phyloP scores from a whole-genome alignment of 2,113 vertebrate genomes.

The Ahaetulla prasina region DNA sequence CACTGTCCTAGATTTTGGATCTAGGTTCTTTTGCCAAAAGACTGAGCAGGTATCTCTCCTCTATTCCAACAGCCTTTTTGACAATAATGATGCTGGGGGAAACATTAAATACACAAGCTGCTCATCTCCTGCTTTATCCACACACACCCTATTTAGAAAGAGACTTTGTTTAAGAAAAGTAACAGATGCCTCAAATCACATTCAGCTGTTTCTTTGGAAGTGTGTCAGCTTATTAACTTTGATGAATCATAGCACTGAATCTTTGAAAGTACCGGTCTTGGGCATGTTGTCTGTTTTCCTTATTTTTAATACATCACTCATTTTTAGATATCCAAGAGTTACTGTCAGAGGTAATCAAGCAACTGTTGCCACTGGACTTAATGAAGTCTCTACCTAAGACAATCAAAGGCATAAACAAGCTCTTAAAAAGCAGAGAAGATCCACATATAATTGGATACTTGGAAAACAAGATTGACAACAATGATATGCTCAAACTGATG shows the following conservation, averaged over 20 bases:
- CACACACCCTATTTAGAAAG: neutral
- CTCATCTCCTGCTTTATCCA: neutral
- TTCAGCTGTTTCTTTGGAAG: neutral
- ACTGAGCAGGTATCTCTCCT: neutral
- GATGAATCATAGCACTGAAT: neutral
- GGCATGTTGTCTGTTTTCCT: neutral
- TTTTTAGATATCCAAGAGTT: slow-evolving; percentile 5
- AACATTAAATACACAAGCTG: neutral
- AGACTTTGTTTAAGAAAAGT: neutral
- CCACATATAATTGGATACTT: neutral
- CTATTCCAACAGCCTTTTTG: neutral
- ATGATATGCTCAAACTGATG: neutral
- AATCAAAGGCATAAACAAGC: neutral
- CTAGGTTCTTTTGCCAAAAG: neutral
- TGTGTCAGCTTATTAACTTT: neutral
- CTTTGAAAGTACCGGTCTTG: neutral
- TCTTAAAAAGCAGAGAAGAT: neutral
- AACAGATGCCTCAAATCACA: neutral
- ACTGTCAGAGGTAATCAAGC: neutral
- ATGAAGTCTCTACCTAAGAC: neutral
- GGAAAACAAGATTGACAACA: neutral
- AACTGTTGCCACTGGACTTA: neutral
- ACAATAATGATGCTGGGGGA: neutral
- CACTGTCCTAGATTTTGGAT: neutral
- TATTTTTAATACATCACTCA: neutral